Evolutionary conservation across 2,113 vertebrate species (phyloP).

Genomic region (Malurus melanocephalus): DNA sequence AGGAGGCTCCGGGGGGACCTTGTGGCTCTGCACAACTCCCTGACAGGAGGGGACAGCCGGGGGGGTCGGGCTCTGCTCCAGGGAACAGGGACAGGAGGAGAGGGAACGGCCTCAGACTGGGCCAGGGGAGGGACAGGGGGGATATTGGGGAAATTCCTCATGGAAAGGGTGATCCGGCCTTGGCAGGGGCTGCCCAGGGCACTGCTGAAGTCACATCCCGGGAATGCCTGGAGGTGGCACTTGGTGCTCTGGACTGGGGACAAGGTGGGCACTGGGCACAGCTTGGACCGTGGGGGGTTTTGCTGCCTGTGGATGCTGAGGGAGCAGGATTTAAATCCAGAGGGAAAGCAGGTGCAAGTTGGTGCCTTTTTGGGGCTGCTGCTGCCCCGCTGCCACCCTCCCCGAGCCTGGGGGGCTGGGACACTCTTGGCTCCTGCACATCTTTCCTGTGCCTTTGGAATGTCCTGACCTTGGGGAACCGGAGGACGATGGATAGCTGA

Average conservation of each 20-base stretch:
- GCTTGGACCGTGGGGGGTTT: background rate
- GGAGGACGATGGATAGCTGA: background rate
- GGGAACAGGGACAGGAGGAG: background rate
- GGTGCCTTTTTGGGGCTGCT: background rate
- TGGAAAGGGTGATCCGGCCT: accelerated
- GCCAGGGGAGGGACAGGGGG: accelerated
- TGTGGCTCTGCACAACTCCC: background rate
- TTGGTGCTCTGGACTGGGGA: background rate
- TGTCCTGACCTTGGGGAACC: background rate
- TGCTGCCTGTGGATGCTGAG: accelerated
- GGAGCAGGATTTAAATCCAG: background rate
- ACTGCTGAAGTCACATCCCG: accelerated
- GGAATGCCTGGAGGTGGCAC: too few species aligned
- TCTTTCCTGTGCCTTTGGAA: background rate
- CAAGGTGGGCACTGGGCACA: accelerated
- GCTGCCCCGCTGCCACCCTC: background rate
- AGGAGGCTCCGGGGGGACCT: background rate
- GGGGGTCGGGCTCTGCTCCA: background rate
- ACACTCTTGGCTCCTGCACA: background rate
- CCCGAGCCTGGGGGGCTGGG: accelerated
- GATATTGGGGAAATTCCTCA: accelerated
- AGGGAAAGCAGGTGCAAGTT: background rate
- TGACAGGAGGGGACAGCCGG: background rate
- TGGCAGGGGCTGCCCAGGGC: background rate
- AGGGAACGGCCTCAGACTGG: background rate